Evolutionary conservation across 2,113 vertebrate species (phyloP), one percentile per base, ranked within the genome.

Genomic region (Sturnira hondurensis): DNA sequence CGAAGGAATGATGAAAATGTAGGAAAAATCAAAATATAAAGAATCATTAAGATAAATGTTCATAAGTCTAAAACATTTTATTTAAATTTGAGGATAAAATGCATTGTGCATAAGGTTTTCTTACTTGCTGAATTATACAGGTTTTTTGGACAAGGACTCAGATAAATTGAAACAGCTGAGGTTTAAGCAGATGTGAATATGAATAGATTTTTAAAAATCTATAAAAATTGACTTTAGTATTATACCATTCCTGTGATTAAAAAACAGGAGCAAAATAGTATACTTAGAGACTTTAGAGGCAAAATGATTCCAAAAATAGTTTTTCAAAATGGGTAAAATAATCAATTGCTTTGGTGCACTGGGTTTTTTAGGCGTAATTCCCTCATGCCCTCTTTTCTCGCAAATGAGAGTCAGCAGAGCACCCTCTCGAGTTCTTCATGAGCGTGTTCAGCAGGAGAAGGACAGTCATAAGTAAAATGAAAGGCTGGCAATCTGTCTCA

Each of bases 81-180:
- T 65, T 92, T 92, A 0, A 1, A 47, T 73, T 76, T 81, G n/a
- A 97, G 54, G 77, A 50, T 74, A 74, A 92, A 89, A 81, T 96
- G 41, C 38, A 89, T 91, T 83, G 47, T 95, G 85, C 84, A 50
- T 71, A 61, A 58, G 47, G 67, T 89, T n/a, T 47, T 90, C 80
- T 78, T 56, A 19, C 78, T 94, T 1, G 0, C 16, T 16, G 77
- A 82, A 95, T 93, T 82, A 91, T 52, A 38, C 17, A 43, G 47
- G 86, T 91, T 95, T 95, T 90, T 70, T 38, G 56, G 68, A 87
- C 83, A 92, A 92, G 68, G 74, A 77, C 87, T 89, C 56, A 94
- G 82, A 58, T 80, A 95, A 78, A 81, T 50, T 71, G 76, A 95
- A 93, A 93, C 8, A 68, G 68, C 84, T 86, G 73, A 95, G 33